Conservation (phyloP, 2,797 vertebrate species). For the Amphiprion clarkii region DNA sequence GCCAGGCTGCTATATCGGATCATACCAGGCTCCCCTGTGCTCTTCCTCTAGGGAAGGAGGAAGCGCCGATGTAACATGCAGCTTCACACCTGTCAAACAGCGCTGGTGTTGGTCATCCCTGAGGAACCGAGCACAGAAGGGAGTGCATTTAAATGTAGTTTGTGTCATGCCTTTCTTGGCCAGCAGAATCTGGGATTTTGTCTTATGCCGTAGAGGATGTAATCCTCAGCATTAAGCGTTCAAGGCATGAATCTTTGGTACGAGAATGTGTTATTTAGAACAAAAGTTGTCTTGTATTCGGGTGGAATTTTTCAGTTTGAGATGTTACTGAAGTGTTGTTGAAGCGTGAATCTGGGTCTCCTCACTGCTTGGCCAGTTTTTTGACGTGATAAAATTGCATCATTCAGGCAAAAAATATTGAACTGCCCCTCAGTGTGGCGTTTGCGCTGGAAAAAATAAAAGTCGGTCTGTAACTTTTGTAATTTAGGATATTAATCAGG, state of each 20-base stretch:
- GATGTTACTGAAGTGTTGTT: slow-evolving; percentile 49
- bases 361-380: slow-evolving; percentile 55
- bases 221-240: slow-evolving; percentile 35
- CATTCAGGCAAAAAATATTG: slow-evolving; percentile 54
- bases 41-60: slow-evolving; percentile 69
- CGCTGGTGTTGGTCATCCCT: slow-evolving; percentile 62
- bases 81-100: slow-evolving; percentile 80
- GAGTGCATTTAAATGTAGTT: slow-evolving; percentile 68
- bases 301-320: slow-evolving; percentile 48
- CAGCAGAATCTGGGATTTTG: slow-evolving; percentile 30
- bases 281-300: slow-evolving; percentile 19
- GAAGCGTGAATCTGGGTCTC: slow-evolving; percentile 54
- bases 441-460: neutral
- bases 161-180: slow-evolving; percentile 42
- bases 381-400: slow-evolving; percentile 61
- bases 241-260: neutral
- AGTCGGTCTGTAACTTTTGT: slow-evolving; percentile 22
- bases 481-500: neutral
- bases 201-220: slow-evolving; percentile 28
- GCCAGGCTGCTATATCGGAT: slow-evolving; percentile 79
- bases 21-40: slow-evolving; percentile 72
- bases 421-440: slow-evolving; percentile 24
- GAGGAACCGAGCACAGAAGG: slow-evolving; percentile 55
- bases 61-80: slow-evolving; percentile 69
- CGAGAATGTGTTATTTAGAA: neutral